Base-by-base conservation (phyloP, 2,888 invertebrate species). In the Cheilosia vulpina region DNA sequence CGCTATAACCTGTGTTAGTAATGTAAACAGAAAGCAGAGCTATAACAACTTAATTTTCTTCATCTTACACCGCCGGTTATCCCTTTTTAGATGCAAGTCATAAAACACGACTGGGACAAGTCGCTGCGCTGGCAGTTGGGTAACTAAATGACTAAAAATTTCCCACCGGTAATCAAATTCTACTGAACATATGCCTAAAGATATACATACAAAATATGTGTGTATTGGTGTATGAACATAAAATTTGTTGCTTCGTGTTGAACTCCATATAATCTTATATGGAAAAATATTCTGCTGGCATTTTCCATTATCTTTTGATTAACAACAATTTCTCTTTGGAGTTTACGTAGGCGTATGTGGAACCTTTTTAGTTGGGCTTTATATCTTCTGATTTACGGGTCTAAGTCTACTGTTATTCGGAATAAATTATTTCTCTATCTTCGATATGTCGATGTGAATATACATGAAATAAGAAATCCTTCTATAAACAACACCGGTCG, bases 341-440 rank as follows among this genome's bases (percentile, higher is more conserved):
- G 55, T 68, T 31, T 15, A 27, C 53, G 66, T 68, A 27, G 66
- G 52, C 53, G 53, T 68, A 43, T 68, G 41, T 53, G 53, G 27
- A 55, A 43, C 41, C 9, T 55, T 55, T 55, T 41, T n/a, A 6
- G 19, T 31, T 21, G 3, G 13, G n/a, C 17, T 60, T 52, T 57
- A 19, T 57, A 17, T 31, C 13, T 3, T 60, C 24, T 60, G 24
- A 24, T 4, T 24, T 15, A 6, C 11, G n/a, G 13, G 11, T 38
- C 38, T 4, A 13, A 38, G 38, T 3, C 38, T 38, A 38, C 38
- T 38, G 38, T 38, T 38, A 38, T 13, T 38, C 38, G 38, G 13
- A 38, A 38, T 38, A 1, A 38, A 13, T 38, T 38, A 38, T 3
- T 38, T 13, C 11, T 2, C 11, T 34, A 11, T 3, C 34, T 1